Evolutionary conservation across 2,113 vertebrate genomes (phyloP).

Genomic region (Nannobrachium achirus): DNA sequence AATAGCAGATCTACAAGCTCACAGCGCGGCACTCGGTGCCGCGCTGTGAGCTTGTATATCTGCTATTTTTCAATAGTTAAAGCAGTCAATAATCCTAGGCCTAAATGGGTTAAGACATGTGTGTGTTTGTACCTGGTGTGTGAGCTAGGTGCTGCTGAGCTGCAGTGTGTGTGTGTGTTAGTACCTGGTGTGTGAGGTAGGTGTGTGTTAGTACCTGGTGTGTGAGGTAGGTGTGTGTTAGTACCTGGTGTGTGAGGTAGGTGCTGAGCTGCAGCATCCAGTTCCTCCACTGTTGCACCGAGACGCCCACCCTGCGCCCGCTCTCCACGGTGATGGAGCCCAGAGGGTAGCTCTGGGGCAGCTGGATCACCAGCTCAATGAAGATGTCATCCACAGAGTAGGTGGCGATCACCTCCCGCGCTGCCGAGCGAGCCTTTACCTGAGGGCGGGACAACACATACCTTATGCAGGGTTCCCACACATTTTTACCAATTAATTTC

Average conservation of each 20-base stretch:
- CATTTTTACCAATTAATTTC: too few species aligned
- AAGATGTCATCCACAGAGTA: constrained; percentile 97
- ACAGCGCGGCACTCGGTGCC: too few species aligned
- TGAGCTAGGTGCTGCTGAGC: too few species aligned
- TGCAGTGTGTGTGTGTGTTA: too few species aligned
- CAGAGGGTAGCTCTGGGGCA: constrained; percentile 92
- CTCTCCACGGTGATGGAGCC: constrained; percentile 94
- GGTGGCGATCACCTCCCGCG: constrained; percentile 95
- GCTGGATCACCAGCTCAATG: constrained; percentile 95
- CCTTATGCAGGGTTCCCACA: too few species aligned
- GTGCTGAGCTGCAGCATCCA: constrained; percentile 99
- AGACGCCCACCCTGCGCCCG: constrained; percentile 94
- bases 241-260: constrained; percentile 96
- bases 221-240: constrained; percentile 82
- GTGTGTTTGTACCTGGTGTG: too few species aligned
- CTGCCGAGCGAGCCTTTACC: constrained; percentile 94
- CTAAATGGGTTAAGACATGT: too few species aligned
- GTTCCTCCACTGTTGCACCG: constrained; percentile 97
- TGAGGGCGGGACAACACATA: constrained; percentile 43
- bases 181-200: too few species aligned
- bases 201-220: constrained; percentile 97
- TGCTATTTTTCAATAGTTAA: too few species aligned
- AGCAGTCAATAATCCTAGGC: too few species aligned
- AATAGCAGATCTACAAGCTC: too few species aligned
- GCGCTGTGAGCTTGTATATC: too few species aligned